A percentile compares a stretch with the other conserved stretches of the same genome.
Evolutionary conservation across 37 sponge, comb jelly and placozoan species (phyloP).

Genomic region (Mnemiopsis leidyi): DNA sequence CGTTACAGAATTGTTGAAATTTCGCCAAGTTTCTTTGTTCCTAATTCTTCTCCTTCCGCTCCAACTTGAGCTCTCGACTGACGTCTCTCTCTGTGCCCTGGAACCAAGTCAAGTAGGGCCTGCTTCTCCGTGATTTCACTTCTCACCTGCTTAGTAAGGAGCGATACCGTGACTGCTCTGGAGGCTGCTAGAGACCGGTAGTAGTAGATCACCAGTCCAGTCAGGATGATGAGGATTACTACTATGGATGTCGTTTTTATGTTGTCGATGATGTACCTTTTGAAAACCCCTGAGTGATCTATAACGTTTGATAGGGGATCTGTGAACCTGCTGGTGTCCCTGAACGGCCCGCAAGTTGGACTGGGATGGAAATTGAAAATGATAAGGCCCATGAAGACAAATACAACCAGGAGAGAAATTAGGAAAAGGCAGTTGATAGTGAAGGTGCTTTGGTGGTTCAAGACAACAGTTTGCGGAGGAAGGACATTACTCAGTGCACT

Average conservation of each 20-base stretch:
- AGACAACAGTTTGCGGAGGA: not conserved
- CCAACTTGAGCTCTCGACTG: too few relatives aligned
- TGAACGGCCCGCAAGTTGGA: conserved; percentile 1
- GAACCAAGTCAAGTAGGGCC: not conserved
- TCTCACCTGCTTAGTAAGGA: conserved; percentile 28
- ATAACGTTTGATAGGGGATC: not conserved
- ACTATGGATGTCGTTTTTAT: conserved; percentile 13
- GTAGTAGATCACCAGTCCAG: conserved; percentile 2
- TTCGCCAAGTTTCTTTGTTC: too few relatives aligned
- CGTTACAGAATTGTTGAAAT: too few relatives aligned
- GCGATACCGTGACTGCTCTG: not conserved
- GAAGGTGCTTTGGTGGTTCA: not conserved
- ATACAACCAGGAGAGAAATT: conserved; percentile 1
- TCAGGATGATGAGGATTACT: not conserved
- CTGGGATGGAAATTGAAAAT: conserved; percentile 44
- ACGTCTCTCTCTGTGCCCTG: too few relatives aligned
- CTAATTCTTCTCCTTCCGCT: too few relatives aligned
- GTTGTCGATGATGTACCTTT: conserved; percentile 35
- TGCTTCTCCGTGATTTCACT: conserved; percentile 10
- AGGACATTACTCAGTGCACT: not conserved
- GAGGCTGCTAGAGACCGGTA: conserved; percentile 14
- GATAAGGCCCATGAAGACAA: conserved; percentile 29
- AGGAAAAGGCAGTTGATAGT: conserved; percentile 27
- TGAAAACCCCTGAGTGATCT: not conserved
- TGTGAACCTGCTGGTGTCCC: not conserved